Conservation (phyloP, 2,113 vertebrate species). For the Osmerus eperlanus region DNA sequence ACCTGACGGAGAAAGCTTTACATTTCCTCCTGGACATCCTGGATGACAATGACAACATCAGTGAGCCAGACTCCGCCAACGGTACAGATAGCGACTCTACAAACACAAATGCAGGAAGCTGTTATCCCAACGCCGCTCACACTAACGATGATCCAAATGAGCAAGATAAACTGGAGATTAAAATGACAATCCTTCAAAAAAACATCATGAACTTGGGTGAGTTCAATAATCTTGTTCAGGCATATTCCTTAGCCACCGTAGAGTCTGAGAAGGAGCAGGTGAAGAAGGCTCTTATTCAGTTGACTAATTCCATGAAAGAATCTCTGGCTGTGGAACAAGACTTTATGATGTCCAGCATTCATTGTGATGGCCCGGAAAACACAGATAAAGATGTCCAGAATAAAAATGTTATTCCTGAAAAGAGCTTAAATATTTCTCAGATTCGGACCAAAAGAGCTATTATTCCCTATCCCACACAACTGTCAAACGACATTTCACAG, state of each 20-base stretch:
- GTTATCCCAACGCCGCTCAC: not conserved
- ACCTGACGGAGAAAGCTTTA: not conserved
- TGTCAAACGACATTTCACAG: not conserved
- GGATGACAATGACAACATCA: not conserved
- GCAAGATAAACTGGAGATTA: not conserved
- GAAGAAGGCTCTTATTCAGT: not conserved
- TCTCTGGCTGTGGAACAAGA: conserved; percentile 2
- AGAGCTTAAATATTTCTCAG: conserved; percentile 3
- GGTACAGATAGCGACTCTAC: not conserved
- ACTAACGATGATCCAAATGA: not conserved
- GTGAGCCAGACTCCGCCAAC: too few relatives aligned
- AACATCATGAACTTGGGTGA: conserved; percentile 14
- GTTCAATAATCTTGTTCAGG: not conserved
- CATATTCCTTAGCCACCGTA: not conserved
- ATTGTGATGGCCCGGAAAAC: not conserved
- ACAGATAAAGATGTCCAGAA: not conserved
- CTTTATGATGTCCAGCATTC: not conserved
- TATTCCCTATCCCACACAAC: not conserved
- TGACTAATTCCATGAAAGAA: conserved; percentile 1
- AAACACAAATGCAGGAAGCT: not conserved
- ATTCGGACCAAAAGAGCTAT: not conserved
- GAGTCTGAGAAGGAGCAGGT: conserved; percentile 2
- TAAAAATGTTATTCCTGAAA: not conserved
- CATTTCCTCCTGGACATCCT: not conserved
- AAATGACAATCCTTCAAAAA: conserved; percentile 3